Conservation (phyloP, 2,113 vertebrate genomes). For the Lycocorax pyrrhopterus region DNA sequence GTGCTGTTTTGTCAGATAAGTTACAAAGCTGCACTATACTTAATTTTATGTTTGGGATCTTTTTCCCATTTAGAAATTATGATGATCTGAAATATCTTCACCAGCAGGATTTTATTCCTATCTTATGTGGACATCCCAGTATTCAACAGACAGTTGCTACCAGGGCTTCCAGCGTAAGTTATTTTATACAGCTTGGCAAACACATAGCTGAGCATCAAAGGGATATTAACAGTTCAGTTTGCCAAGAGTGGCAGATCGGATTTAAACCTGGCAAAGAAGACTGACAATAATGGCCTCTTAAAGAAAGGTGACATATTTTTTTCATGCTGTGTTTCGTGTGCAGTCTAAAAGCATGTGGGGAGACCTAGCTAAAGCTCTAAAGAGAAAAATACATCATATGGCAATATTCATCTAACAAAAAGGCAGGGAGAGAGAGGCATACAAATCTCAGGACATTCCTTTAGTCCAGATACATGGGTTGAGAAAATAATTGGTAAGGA, state of each 20-base stretch:
- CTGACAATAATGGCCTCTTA: constrained; percentile 36
- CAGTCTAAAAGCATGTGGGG: constrained; percentile 15
- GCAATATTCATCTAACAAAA: background rate
- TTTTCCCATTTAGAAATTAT: background rate
- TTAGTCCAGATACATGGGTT: background rate
- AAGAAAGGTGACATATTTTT: constrained; percentile 54
- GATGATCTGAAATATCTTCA: background rate
- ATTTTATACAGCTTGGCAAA: constrained; percentile 24
- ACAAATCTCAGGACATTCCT: background rate
- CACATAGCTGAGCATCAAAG: constrained; percentile 12
- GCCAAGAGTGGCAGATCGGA: constrained; percentile 35
- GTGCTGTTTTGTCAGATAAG: background rate
- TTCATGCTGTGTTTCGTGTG: constrained; percentile 37
- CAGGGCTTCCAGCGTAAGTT: background rate
- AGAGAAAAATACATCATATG: constrained; percentile 9
- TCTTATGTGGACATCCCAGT: background rate
- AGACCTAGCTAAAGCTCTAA: constrained; percentile 21
- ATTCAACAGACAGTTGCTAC: background rate
- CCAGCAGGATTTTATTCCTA: background rate
- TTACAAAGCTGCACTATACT: background rate
- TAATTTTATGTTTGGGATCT: background rate
- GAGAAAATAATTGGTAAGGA: background rate
- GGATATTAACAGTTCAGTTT: constrained; percentile 41
- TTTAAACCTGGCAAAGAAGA: constrained; percentile 42
- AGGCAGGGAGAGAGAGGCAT: background rate